Conservation (phyloP, 2,113 vertebrate genomes). For the Phalacrocorax aristotelis region DNA sequence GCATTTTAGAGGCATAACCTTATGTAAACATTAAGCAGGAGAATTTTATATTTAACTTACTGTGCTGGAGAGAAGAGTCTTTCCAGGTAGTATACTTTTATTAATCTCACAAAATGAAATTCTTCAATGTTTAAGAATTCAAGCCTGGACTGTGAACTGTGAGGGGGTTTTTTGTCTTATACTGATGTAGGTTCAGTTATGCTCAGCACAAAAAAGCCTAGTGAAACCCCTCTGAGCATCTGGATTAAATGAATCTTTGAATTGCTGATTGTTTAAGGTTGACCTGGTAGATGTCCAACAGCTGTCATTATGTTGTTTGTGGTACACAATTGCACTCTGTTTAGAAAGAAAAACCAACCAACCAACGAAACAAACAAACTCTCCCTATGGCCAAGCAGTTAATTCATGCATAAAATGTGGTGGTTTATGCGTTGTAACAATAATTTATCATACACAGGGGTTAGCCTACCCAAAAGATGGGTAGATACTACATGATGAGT, state of each 20-base stretch:
- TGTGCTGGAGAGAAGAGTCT: not conserved
- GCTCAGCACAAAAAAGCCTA: not conserved
- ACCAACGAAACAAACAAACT: not conserved
- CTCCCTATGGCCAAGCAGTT: not conserved
- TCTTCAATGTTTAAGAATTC: not conserved
- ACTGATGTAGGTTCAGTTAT: not conserved
- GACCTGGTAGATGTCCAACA: constrained; percentile 16
- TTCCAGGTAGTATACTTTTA: not conserved
- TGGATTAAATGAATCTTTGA: constrained; percentile 45
- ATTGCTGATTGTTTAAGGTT: constrained; percentile 46
- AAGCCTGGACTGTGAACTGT: not conserved
- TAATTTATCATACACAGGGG: not conserved
- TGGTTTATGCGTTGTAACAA: not conserved
- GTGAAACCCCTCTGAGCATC: constrained; percentile 27
- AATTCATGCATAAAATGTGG: not conserved
- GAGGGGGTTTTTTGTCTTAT: not conserved
- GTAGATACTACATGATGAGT: not conserved
- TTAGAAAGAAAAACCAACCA: not conserved
- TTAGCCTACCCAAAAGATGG: not conserved
- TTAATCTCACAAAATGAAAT: not conserved
- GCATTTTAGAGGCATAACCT: not conserved
- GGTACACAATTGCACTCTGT: not conserved
- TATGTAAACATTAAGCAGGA: not conserved
- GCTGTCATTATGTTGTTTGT: not conserved
- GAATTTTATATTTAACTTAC: constrained; percentile 18